Conservation (phyloP, 2,888 invertebrate genomes). For the Myathropa florea region DNA sequence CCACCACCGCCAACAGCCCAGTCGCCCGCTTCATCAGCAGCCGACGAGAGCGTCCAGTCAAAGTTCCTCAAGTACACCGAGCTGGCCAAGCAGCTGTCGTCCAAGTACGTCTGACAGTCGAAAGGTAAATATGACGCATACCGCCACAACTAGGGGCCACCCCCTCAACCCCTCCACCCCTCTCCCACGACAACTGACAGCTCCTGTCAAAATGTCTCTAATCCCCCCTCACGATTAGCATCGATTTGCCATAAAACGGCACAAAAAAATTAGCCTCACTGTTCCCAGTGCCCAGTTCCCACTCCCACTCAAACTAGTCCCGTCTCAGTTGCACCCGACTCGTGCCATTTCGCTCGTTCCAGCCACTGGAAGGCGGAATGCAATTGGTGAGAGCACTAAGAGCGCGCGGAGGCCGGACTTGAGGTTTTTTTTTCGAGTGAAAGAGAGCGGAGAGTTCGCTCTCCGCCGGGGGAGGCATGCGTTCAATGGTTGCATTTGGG, state of each 20-base stretch:
- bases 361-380: constrained; percentile 61
- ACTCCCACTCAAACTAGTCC: constrained; percentile 37
- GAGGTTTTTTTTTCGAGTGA: constrained; percentile 34
- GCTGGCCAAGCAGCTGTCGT: constrained; percentile 98
- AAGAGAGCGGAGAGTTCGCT: constrained; percentile 34
- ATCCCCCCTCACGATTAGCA: constrained; percentile 20
- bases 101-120: constrained; percentile 92
- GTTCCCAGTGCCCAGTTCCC: constrained; percentile 11
- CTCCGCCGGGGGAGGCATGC: neutral
- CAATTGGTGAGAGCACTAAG: constrained; percentile 66
- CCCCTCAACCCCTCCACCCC: neutral
- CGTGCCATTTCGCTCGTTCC: constrained; percentile 53
- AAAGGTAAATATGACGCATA: constrained; percentile 70
- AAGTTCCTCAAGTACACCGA: constrained; percentile 99
- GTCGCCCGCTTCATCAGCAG: constrained; percentile 82
- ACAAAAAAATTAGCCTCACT: neutral
- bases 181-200: neutral
- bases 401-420: constrained; percentile 56
- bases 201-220: neutral
- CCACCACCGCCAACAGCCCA: constrained; percentile 67
- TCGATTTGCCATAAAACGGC: constrained; percentile 57
- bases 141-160: constrained; percentile 51
- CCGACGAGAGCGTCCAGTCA: constrained; percentile 96
- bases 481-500: neutral
- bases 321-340: neutral